Evolutionary conservation across 2,113 vertebrate genomes (phyloP).

Genomic region (Callaeas wilsoni): DNA sequence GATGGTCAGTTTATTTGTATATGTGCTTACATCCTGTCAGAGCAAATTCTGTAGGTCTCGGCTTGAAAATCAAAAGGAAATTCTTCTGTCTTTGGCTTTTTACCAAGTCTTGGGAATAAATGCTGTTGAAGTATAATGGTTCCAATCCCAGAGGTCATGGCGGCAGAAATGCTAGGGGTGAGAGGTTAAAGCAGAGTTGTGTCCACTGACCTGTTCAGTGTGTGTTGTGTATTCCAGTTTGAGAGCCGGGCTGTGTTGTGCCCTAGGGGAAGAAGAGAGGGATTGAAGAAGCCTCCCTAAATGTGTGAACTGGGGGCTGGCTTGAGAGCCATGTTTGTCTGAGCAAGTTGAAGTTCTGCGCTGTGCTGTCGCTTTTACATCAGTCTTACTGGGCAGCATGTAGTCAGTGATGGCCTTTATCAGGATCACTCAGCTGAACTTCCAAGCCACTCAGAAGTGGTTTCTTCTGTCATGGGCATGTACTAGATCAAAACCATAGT

Average conservation of each 20-base stretch:
- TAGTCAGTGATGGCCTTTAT: background rate
- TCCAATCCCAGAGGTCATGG: constrained; percentile 43
- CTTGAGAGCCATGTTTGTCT: constrained; percentile 52
- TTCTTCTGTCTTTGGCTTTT: background rate
- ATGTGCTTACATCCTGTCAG: background rate
- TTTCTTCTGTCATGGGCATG: background rate
- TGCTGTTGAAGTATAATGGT: background rate
- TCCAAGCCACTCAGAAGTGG: background rate
- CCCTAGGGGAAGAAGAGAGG: constrained; percentile 19
- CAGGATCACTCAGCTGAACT: background rate
- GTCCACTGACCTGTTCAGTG: constrained; percentile 33
- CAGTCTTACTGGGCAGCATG: background rate
- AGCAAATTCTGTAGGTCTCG: background rate
- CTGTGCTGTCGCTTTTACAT: constrained; percentile 31
- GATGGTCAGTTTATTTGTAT: background rate
- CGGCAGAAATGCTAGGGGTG: constrained; percentile 39
- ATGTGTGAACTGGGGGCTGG: constrained; percentile 44
- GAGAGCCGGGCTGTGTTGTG: constrained; percentile 20
- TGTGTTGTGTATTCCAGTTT: constrained; percentile 27
- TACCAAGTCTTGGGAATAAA: background rate
- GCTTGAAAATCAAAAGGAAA: background rate
- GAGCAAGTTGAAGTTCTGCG: constrained; percentile 44
- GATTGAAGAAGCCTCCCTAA: constrained; percentile 25
- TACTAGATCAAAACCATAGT: background rate
- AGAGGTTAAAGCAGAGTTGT: constrained; percentile 60